Percentiles rank a stretch among this genome's conserved stretches.
These are phyloP conservation scores for Tadarida brasiliensis DNA, from an alignment of 2,797 vertebrate genomes.

Conservation along the genomic window DNA sequence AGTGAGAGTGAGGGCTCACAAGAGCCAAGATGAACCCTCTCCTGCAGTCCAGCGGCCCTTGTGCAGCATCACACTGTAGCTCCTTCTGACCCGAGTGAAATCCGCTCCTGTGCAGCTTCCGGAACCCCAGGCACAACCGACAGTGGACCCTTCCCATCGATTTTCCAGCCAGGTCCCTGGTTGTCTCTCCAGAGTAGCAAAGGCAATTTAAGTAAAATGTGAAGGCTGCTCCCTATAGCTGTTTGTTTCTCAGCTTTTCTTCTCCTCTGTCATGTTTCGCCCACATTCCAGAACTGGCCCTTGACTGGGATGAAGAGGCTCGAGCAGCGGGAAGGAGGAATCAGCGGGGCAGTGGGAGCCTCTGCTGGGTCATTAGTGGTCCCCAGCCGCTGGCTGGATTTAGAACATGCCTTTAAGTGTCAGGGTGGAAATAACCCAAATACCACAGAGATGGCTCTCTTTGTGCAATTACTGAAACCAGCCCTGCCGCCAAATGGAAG, in stretches of 20 bases:
- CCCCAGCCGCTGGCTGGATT: neutral
- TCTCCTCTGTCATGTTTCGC: neutral
- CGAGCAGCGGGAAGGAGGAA: neutral
- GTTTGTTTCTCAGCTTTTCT: neutral
- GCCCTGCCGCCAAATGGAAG: neutral
- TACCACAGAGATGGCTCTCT: neutral
- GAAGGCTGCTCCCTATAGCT: neutral
- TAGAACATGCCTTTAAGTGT: neutral
- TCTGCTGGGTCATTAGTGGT: neutral
- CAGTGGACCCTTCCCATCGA: fast-evolving
- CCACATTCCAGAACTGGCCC: neutral
- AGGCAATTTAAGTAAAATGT: neutral
- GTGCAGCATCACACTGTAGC: neutral
- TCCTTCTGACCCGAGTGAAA: neutral
- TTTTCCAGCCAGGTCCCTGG: neutral
- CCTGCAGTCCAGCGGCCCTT: neutral
- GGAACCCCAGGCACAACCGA: neutral
- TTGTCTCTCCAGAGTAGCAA: neutral
- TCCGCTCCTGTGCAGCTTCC: neutral
- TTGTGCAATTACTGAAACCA: neutral
- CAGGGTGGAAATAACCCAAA: neutral
- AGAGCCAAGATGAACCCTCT: neutral
- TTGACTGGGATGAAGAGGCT: neutral
- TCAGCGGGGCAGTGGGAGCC: neutral
- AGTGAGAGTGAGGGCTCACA: neutral